These are phyloP conservation scores for Hippocampus mohnikei DNA, from an alignment of 2,113 vertebrate species.

Conservation along the genomic window DNA sequence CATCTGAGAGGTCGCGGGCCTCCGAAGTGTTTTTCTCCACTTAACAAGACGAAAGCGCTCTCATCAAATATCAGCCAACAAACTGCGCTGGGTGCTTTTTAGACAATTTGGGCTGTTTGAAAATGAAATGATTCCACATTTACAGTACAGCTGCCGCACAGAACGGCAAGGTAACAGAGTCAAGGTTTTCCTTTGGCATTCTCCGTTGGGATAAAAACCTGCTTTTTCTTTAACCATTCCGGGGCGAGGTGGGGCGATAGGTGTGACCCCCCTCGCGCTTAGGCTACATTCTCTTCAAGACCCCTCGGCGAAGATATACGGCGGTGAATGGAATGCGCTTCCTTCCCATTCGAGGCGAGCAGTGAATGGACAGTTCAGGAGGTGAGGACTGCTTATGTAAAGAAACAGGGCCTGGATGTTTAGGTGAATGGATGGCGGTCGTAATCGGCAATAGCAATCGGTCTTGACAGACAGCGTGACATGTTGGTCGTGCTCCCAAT, in stretches of 20 bases:
- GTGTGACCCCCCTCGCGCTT: slow-evolving; percentile 5
- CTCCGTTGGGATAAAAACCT: slow-evolving; percentile 38
- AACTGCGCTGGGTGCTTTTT: slow-evolving; percentile 34
- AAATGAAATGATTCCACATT: slow-evolving; percentile 46
- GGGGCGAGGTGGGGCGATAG: slow-evolving; percentile 5
- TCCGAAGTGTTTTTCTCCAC: slow-evolving; percentile 9
- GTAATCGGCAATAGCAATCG: slow-evolving; percentile 48
- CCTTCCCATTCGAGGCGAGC: slow-evolving; percentile 43
- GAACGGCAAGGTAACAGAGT: slow-evolving; percentile 35
- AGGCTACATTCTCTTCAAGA: slow-evolving; percentile 12
- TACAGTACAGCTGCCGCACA: slow-evolving; percentile 13
- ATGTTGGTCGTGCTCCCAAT: slow-evolving; percentile 66
- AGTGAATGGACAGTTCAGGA: slow-evolving; percentile 38
- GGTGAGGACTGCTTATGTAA: slow-evolving; percentile 56
- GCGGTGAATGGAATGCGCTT: slow-evolving; percentile 42
- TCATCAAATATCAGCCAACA: slow-evolving; percentile 40
- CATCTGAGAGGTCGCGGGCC: slow-evolving; percentile 27
- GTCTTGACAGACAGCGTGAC: slow-evolving; percentile 46
- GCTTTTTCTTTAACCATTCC: slow-evolving; percentile 32
- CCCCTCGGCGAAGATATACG: slow-evolving; percentile 6
- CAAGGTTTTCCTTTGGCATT: slow-evolving; percentile 40
- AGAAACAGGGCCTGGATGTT: slow-evolving; percentile 36
- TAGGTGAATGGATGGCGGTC: slow-evolving; percentile 18
- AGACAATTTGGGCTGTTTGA: slow-evolving; percentile 51
- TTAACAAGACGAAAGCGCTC: slow-evolving; percentile 30